Conservation (phyloP, 2,888 invertebrate genomes). For the Amorpha juglandis region DNA sequence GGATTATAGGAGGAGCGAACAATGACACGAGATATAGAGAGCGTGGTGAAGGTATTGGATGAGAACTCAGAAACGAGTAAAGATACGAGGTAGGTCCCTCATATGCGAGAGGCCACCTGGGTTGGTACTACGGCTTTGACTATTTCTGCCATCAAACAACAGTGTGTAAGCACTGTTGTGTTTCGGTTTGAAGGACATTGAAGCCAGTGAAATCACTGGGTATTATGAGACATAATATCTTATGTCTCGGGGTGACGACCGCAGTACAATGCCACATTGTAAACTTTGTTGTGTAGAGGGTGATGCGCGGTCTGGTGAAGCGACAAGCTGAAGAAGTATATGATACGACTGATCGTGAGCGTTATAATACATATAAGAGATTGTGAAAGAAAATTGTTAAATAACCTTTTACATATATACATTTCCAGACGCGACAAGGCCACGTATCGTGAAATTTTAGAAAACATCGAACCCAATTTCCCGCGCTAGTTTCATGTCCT, state of each 20-base stretch:
- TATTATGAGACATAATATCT: too few species aligned
- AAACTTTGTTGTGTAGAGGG: too few species aligned
- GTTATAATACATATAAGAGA: not conserved
- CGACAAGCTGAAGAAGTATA: not conserved
- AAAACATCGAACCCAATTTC: constrained; percentile 20
- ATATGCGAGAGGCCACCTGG: too few species aligned
- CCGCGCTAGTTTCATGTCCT: constrained; percentile 19
- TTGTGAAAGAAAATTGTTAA: not conserved
- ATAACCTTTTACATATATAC: constrained; percentile 9
- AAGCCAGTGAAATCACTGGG: too few species aligned
- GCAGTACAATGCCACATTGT: too few species aligned
- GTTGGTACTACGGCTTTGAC: too few species aligned
- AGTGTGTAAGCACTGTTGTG: too few species aligned
- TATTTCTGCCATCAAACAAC: too few species aligned
- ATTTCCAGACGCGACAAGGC: not conserved
- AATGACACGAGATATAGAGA: not conserved
- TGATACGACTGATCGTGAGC: not conserved
- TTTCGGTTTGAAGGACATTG: too few species aligned
- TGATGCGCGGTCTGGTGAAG: not conserved
- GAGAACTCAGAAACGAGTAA: constrained; percentile 5
- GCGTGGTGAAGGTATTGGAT: not conserved
- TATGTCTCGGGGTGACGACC: too few species aligned
- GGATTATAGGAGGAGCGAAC: not conserved
- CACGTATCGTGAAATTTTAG: constrained; percentile 14
- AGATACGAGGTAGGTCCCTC: too few species aligned